Evolutionary conservation across 92 coral and sea anemone genomes (phyloP).

Genomic region (Chrysogorgia sp.): DNA sequence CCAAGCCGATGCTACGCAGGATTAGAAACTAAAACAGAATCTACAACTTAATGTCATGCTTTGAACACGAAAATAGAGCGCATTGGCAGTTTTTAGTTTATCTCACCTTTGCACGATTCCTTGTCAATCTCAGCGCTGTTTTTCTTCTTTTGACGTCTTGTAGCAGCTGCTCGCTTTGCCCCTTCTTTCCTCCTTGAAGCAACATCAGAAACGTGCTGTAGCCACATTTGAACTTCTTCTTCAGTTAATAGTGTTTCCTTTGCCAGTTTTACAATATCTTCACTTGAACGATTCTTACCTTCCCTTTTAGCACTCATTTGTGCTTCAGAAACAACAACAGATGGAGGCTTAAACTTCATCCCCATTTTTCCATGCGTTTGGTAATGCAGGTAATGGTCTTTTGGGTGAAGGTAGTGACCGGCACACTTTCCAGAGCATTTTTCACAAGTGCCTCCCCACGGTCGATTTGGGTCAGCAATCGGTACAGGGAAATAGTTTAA

Average conservation of each 20-base stretch:
- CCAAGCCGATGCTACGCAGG: too few relatives aligned
- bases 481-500: conserved; percentile 32
- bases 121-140: conserved; percentile 18
- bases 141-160: conserved; percentile 39
- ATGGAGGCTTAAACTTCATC: conserved; percentile 34
- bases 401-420: conserved; percentile 47
- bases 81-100: background rate
- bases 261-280: conserved; percentile 41
- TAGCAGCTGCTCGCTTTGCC: conserved; percentile 55
- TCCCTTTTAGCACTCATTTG: conserved; percentile 43
- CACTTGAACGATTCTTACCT: conserved; percentile 47
- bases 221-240: conserved; percentile 54
- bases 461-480: conserved; percentile 45
- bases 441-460: conserved; percentile 48
- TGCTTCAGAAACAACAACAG: conserved; percentile 42
- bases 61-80: background rate
- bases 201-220: conserved; percentile 33
- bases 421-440: conserved; percentile 41
- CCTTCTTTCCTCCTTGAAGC: conserved; percentile 55
- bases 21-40: too few relatives aligned
- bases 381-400: conserved; percentile 28
- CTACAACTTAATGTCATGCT: too few relatives aligned
- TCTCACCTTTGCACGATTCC: background rate
- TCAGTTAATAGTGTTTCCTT: conserved; percentile 47
- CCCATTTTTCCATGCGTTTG: conserved; percentile 30